Conservation (phyloP, 2,888 invertebrate species). For the Schizotus pectinicornis region DNA sequence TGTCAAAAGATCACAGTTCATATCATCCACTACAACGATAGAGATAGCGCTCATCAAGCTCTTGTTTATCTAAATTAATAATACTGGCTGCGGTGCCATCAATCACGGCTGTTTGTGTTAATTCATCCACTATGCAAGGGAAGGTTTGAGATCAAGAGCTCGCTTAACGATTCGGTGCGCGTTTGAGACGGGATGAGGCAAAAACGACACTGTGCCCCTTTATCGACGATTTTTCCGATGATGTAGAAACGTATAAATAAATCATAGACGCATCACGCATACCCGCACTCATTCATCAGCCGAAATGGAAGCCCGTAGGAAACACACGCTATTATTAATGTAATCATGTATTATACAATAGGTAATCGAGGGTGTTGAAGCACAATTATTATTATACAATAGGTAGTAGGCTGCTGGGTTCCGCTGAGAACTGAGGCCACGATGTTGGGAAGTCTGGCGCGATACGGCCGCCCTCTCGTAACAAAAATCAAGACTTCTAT, state of each 20-base stretch:
- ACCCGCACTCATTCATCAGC: conserved; percentile 32
- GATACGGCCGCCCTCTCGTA: too few species aligned
- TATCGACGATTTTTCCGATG: neutral
- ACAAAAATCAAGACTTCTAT: too few species aligned
- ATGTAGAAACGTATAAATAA: neutral
- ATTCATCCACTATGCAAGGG: conserved; percentile 31
- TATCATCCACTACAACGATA: conserved; percentile 40
- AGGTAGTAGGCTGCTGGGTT: too few species aligned
- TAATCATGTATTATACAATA: neutral
- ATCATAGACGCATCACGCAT: conserved; percentile 1
- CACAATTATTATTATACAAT: conserved; percentile 12
- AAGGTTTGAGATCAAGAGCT: conserved; percentile 28
- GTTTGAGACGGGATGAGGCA: too few species aligned
- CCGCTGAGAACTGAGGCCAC: too few species aligned
- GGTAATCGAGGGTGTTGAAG: conserved; percentile 16
- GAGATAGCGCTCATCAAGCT: conserved; percentile 37
- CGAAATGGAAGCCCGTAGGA: conserved; percentile 46
- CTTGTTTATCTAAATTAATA: conserved; percentile 45
- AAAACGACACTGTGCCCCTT: neutral
- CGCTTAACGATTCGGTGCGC: neutral
- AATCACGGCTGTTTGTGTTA: conserved; percentile 39
- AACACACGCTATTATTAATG: conserved; percentile 33
- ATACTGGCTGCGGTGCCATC: conserved; percentile 46
- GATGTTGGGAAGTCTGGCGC: too few species aligned
- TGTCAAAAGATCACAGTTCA: conserved; percentile 46